These are phyloP conservation scores for Forbesichthys papilliferus DNA, from an alignment of 2,113 vertebrate species.

Conservation along the genomic window DNA sequence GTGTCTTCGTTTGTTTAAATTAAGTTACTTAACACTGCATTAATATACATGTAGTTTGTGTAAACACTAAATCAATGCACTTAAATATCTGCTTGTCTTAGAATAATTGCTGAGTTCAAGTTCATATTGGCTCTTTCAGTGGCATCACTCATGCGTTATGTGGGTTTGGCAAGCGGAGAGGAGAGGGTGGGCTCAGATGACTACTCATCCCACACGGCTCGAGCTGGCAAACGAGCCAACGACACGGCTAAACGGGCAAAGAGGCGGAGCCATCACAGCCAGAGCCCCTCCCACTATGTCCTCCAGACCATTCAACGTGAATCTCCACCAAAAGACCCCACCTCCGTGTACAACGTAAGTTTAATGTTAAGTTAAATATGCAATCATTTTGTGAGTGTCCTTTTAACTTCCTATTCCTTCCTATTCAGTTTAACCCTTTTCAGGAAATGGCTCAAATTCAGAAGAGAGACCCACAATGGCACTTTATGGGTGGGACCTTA, in stretches of 20 bases:
- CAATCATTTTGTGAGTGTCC: background rate
- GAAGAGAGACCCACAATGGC: too few species aligned
- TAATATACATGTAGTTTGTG: too few species aligned
- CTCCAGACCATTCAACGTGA: slow-evolving; percentile 91
- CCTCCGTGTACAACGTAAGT: slow-evolving; percentile 91
- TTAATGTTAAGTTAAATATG: background rate
- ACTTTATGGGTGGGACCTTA: too few species aligned
- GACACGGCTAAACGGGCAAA: slow-evolving; percentile 92
- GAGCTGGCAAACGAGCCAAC: slow-evolving; percentile 87
- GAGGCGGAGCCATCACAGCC: slow-evolving; percentile 94
- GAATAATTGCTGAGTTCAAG: background rate
- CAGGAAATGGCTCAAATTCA: too few species aligned
- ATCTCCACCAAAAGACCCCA: slow-evolving; percentile 86
- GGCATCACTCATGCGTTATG: slow-evolving; percentile 90
- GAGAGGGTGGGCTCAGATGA: slow-evolving; percentile 88
- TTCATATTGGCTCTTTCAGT: slow-evolving; percentile 69
- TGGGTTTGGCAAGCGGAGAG: slow-evolving; percentile 77
- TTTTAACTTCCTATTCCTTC: background rate
- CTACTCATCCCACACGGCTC: slow-evolving; percentile 84
- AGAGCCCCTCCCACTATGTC: slow-evolving; percentile 92
- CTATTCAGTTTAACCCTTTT: too few species aligned
- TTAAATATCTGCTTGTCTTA: background rate
- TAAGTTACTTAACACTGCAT: too few species aligned
- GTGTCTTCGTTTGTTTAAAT: too few species aligned
- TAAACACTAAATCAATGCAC: background rate